A percentile compares a stretch with the other conserved stretches of the same genome.
These are phyloP conservation scores for Sus scrofa DNA, from an alignment of 2,113 vertebrate genomes.

Conservation along the genomic window T2T-Sscrofa CM000812.6:39986501-39987000, in stretches of 20 bases:
- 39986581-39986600: background rate
- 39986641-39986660: background rate
- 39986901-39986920: background rate
- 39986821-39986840: background rate
- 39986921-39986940: background rate
- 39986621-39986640: background rate
- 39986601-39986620: background rate
- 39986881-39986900: background rate
- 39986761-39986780: background rate
- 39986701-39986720: background rate
- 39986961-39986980: background rate
- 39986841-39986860: background rate
- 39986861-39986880: background rate
- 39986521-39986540: background rate
- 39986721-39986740: background rate
- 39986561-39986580: background rate
- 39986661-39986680: background rate
- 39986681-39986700: background rate
- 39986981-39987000: background rate
- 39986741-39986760: background rate
- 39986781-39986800: background rate
- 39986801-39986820: background rate
- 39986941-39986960: background rate
- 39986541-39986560: background rate
- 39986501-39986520: background rate